Evolutionary conservation across 2,888 invertebrate species (phyloP), one percentile per base, ranked within the genome.

Genomic region (Hemithea aestivaria): DNA sequence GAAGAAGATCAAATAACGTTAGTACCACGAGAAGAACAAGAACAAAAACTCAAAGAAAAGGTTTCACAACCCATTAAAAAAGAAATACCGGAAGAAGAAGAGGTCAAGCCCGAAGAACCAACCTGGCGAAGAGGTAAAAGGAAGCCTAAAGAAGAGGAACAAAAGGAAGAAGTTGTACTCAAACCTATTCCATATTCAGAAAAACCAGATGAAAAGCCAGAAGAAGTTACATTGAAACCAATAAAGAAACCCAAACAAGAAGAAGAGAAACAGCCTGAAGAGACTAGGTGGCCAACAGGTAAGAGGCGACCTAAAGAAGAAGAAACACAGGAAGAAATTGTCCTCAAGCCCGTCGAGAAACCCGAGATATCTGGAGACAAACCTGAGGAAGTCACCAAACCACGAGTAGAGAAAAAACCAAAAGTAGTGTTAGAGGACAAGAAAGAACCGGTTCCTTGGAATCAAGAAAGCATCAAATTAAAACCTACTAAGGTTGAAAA

Each of bases 381-480:
- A 16, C 2, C 71, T 77, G 51, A 57, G 48, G 53, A 43, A 16
- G 11, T 71, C 44, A n/a, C 22, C 10, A 69, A 57, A 43, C 35
- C 44, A 2, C 20, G 23, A 6, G 66, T 66, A 21, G 67, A 65
- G 4, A 60, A 35, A 9, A 51, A 42, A 44, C 30, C 46, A 16
- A 47, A 48, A 56, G 35, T 34, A 27, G 30, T 44, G 8, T 45
- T 45, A 33, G 64, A 66, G 40, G 71, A 73, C 37, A 63, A 56
- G 42, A 67, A 64, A 60, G 79, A 70, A 78, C 74, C 64, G 50
- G 79, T 62, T 64, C 90, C 64, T 35, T 90, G 66, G 90, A 93
- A 90, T 2, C 89, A 93, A 58, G 91, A 93, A 72, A 87, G 89
- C 49, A 85, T 91, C n/a, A 84, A 88, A 56, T 62, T 91, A 49